Evolutionary conservation across 2,113 vertebrate species (phyloP).

Genomic region (Sphaerodactylus townsendi): DNA sequence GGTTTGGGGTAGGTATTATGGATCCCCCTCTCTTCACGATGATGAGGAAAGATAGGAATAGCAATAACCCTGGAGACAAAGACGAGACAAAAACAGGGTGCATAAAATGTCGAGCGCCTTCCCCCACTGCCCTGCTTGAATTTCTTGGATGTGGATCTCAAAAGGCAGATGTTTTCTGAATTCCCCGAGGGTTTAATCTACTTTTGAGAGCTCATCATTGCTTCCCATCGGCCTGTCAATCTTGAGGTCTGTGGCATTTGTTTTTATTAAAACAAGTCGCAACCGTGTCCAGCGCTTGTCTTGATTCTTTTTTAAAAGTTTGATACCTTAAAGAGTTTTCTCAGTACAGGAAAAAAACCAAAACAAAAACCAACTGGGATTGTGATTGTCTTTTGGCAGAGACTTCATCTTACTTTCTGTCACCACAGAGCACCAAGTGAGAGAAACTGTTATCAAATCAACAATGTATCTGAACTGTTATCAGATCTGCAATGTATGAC

Average conservation of each 20-base stretch:
- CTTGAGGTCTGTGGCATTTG: background rate
- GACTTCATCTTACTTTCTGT: background rate
- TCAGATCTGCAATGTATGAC: too few species aligned
- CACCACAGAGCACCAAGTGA: too few species aligned
- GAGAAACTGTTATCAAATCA: too few species aligned
- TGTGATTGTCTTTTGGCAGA: too few species aligned
- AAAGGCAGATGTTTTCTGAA: background rate
- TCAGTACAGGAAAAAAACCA: background rate
- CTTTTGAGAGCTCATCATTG: background rate
- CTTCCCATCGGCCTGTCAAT: background rate
- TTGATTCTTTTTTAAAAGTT: background rate
- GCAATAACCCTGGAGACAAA: background rate
- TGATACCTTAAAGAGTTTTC: background rate
- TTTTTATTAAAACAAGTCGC: background rate
- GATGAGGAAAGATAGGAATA: background rate
- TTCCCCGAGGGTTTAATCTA: constrained; percentile 13
- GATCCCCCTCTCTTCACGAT: background rate
- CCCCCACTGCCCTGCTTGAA: background rate
- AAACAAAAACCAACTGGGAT: too few species aligned
- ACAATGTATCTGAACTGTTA: too few species aligned
- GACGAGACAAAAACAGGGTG: background rate
- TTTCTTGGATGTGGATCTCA: background rate
- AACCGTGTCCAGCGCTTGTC: background rate
- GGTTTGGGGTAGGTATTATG: background rate
- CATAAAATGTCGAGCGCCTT: background rate